A percentile compares a stretch with the other conserved stretches of the same genome.
phyloP scores from a whole-genome alignment of 1,140 invertebrate genomes.

The Caenorhabditis tropicalis region DNA sequence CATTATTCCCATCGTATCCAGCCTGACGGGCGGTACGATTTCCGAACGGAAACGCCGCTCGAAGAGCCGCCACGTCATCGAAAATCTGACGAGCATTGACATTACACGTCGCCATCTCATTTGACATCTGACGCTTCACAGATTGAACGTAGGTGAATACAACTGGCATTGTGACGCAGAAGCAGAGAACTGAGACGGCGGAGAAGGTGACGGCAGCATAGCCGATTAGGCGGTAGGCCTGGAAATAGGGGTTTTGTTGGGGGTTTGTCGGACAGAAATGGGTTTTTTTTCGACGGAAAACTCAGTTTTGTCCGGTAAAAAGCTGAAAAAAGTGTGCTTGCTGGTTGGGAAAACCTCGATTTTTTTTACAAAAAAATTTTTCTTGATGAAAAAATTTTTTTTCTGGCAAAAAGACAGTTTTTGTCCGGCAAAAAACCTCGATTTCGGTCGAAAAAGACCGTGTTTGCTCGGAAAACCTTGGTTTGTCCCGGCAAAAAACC shows the following conservation, averaged over 20 bases:
- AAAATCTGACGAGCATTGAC: conserved; percentile 36
- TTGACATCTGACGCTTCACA: conserved; percentile 44
- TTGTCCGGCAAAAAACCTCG: too few species aligned
- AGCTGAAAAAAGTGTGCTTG: too few species aligned
- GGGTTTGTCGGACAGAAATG: too few species aligned
- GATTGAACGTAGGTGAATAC: conserved; percentile 48
- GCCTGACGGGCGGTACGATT: conserved; percentile 55
- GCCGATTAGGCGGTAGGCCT: conserved; percentile 27
- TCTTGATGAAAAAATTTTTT: too few species aligned
- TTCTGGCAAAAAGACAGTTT: too few species aligned
- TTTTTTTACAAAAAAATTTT: too few species aligned
- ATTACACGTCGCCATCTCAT: conserved; percentile 38
- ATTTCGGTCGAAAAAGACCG: too few species aligned
- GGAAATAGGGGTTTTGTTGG: neutral
- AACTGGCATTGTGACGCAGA: conserved; percentile 55
- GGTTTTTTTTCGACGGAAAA: too few species aligned
- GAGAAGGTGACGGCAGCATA: conserved; percentile 41
- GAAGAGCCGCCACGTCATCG: conserved; percentile 16
- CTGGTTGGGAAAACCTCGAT: too few species aligned
- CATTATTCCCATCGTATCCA: conserved; percentile 50
- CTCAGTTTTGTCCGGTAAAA: too few species aligned
- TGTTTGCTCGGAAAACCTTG: too few species aligned
- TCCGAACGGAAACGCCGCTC: conserved; percentile 7
- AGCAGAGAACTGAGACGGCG: conserved; percentile 48
- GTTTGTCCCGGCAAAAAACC: too few species aligned